Evolutionary conservation across 2,113 vertebrate species (phyloP).

Genomic region (Upupa epops): DNA sequence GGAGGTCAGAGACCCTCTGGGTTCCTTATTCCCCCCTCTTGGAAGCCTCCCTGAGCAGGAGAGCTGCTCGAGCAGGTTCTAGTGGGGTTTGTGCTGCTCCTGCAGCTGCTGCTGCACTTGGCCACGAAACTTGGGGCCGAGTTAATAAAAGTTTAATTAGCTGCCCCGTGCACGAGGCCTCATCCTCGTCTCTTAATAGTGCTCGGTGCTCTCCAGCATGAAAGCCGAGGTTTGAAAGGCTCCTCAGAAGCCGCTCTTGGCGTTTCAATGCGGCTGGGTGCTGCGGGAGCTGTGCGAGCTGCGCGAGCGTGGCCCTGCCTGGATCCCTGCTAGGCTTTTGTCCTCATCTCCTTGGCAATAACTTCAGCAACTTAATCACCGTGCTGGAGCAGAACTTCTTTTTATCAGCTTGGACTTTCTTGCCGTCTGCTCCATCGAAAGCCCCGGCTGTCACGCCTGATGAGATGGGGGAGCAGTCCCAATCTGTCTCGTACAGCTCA

Average conservation of each 20-base stretch:
- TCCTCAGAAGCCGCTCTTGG: accelerated
- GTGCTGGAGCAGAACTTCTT: not conserved
- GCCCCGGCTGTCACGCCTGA: not conserved
- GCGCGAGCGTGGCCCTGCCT: accelerated
- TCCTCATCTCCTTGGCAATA: not conserved
- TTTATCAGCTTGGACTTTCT: not conserved
- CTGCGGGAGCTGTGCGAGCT: not conserved
- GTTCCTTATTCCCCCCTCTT: not conserved
- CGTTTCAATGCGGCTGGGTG: not conserved
- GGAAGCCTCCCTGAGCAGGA: accelerated
- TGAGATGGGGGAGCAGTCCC: not conserved
- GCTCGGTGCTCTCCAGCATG: not conserved
- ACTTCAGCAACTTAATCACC: not conserved
- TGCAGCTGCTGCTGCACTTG: accelerated
- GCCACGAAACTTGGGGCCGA: not conserved
- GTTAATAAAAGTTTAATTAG: not conserved
- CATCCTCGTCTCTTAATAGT: accelerated
- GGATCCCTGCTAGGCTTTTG: not conserved
- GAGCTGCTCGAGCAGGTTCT: accelerated
- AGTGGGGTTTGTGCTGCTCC: not conserved
- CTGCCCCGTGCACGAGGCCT: accelerated
- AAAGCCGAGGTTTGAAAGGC: accelerated
- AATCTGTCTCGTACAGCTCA: not conserved
- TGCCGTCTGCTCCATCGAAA: not conserved
- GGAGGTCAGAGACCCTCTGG: not conserved